Evolutionary conservation across 2,888 invertebrate genomes (phyloP).

Genomic region (Beris morrisii): DNA sequence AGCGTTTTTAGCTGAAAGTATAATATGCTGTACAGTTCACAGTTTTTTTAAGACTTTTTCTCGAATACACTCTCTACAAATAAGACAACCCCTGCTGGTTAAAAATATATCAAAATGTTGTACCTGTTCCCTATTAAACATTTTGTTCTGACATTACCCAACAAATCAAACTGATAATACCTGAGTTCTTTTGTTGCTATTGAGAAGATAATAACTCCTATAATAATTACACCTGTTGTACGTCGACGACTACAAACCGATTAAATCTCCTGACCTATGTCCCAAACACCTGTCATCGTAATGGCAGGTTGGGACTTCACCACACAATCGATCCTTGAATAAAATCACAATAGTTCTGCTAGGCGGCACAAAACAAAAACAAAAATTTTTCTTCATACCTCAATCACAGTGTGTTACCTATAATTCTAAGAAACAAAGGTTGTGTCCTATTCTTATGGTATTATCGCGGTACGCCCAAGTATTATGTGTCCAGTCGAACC

Average conservation of each 20-base stretch:
- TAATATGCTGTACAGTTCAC: too few species aligned
- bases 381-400: not conserved
- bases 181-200: too few species aligned
- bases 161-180: not conserved
- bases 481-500: too few species aligned
- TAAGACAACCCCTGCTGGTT: too few species aligned
- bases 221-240: conserved; percentile 17
- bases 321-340: not conserved
- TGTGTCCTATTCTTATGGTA: not conserved
- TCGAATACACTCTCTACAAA: too few species aligned
- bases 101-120: too few species aligned
- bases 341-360: not conserved
- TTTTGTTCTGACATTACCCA: not conserved
- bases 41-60: too few species aligned
- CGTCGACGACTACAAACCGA: not conserved
- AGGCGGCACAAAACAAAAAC: not conserved
- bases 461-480: too few species aligned
- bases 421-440: conserved; percentile 16
- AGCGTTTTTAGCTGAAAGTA: too few species aligned
- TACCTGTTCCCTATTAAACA: too few species aligned
- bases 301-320: conserved; percentile 5
- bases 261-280: conserved; percentile 10
- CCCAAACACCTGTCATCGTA: not conserved
- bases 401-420: conserved; percentile 16
- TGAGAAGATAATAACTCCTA: too few species aligned